A percentile compares a stretch with the other conserved stretches of the same genome.
Conservation (phyloP, 2,113 vertebrate genomes). For the Mesocricetus auratus region DNA sequence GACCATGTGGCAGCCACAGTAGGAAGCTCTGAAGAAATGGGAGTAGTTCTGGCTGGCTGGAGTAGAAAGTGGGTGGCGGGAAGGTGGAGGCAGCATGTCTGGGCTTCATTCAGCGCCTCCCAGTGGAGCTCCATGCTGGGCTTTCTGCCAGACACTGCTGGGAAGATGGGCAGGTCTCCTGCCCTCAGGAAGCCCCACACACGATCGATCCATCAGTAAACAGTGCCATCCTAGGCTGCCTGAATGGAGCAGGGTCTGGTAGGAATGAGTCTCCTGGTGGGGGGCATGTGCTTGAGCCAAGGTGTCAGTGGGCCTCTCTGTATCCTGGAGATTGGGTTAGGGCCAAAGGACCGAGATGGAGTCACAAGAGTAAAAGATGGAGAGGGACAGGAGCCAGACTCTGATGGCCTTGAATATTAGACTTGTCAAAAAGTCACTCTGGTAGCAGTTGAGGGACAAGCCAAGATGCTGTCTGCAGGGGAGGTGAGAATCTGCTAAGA, state of each 20-base stretch:
- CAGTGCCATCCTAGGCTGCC: neutral
- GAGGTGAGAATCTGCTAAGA: neutral
- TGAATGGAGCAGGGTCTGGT: neutral
- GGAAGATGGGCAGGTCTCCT: conserved; percentile 47
- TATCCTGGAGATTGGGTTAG: neutral
- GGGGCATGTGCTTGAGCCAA: neutral
- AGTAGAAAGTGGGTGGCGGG: conserved; percentile 60
- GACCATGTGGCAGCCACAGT: neutral
- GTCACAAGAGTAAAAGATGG: neutral
- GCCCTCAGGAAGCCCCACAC: conserved; percentile 62
- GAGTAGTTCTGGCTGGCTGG: conserved; percentile 58
- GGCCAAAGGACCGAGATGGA: neutral
- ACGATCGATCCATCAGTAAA: neutral
- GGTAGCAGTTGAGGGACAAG: neutral
- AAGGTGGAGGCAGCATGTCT: conserved; percentile 52
- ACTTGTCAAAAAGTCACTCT: neutral
- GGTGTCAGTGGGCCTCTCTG: neutral
- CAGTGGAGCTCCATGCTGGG: neutral
- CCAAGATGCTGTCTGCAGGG: neutral
- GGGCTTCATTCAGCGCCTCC: conserved; percentile 72
- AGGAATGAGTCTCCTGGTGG: neutral
- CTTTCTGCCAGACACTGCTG: conserved; percentile 2
- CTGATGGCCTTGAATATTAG: neutral
- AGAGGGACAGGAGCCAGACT: neutral
- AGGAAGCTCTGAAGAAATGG: conserved; percentile 22